Percentiles rank a stretch among this genome's conserved stretches.
Conservation (phyloP, 2,888 invertebrate species). For the Spisula subtruncata region DNA sequence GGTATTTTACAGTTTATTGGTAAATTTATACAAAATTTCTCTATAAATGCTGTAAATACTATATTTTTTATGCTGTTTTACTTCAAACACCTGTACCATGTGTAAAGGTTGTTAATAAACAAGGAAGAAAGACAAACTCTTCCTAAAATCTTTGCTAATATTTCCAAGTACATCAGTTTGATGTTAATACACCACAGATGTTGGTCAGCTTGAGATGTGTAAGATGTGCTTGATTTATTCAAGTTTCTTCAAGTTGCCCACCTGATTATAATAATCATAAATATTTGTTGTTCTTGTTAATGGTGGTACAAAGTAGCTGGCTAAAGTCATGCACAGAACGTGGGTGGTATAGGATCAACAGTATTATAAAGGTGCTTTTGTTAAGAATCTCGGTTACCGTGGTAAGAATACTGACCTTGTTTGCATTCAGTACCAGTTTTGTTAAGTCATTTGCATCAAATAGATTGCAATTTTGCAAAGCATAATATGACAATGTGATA, state of each 20-base stretch:
- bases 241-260: slow-evolving; percentile 9
- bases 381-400: background rate
- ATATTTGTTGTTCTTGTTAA: slow-evolving; percentile 13
- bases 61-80: background rate
- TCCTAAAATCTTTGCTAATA: background rate
- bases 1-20: background rate
- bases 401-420: background rate
- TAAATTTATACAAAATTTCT: background rate
- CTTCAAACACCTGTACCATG: background rate
- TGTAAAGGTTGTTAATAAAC: background rate
- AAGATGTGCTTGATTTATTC: slow-evolving; percentile 7
- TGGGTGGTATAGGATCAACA: background rate
- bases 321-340: background rate
- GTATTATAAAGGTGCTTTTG: background rate
- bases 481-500: too few relatives aligned
- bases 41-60: background rate
- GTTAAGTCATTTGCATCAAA: too few relatives aligned
- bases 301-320: background rate
- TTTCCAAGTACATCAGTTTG: background rate
- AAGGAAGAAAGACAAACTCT: too few relatives aligned
- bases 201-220: background rate
- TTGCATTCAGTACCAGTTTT: too few relatives aligned
- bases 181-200: background rate
- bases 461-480: too few relatives aligned
- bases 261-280: slow-evolving; percentile 4